Base-by-base conservation (phyloP, 2,888 invertebrate species). In the Leptopilina drosophilae region DNA sequence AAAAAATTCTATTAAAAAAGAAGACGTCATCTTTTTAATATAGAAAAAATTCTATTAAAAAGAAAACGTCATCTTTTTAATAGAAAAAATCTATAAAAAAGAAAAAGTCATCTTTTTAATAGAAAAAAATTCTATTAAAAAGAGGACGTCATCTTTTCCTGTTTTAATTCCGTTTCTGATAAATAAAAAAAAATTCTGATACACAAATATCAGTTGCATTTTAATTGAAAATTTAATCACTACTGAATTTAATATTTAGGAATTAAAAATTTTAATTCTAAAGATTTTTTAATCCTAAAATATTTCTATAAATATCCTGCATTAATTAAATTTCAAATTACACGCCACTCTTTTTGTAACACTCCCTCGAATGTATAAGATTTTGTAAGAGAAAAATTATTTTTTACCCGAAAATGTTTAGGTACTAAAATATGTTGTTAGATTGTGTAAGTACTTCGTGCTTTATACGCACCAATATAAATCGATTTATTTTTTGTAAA, bases 381-480 rank as follows among this genome's bases (percentile, higher is more conserved):
- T n/a, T 59, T 62, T 9, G 62, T 62, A 5, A 20, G 20, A 20
- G 9, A 59, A 49, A 12, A 49, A 49, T 12, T 12, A 49, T 9
- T 49, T 4, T 66, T 66, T 15, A 66, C 42, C n/a, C 9, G 3
- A 66, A 42, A 42, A 42, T 9, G 8, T 66, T 66, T 42, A 42
- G 42, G 42, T 42, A 42, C 42, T 42, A 42, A 42, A 42, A 42
- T 42, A 20, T 67, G 12, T 20, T 53, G 69, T 69, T 69, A 53
- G 49, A 26, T 69, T 69, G 69, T 49, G 69, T 69, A 69, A 69
- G 69, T 69, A 69, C 69, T 69, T 53, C 53, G 49, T 53, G 14
- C 14, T 53, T 69, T 49, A 14, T 67, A 46, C 20, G 67, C 67
- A 67, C 59, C 59, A 49, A 49, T 59, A 59, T 67, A 20, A 46